Evolutionary conservation across 35 echinoderm and acorn worm species (phyloP).

Genomic region (Acanthaster planci): DNA sequence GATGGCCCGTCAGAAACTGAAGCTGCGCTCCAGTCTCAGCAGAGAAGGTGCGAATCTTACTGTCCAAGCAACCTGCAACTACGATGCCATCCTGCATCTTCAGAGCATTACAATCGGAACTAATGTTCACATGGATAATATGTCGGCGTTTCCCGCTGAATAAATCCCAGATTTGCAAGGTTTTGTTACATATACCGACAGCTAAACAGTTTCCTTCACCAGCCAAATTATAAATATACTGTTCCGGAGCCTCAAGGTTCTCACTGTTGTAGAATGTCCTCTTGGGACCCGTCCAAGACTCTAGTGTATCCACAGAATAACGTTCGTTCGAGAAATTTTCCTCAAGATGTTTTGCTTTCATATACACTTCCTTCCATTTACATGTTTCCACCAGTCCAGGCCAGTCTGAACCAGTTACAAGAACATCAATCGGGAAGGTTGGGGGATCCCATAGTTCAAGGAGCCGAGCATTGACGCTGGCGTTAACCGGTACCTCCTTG

Average conservation of each 20-base stretch:
- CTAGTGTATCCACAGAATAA: no score
- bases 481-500: not conserved
- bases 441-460: not conserved
- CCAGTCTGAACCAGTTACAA: not conserved
- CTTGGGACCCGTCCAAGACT: no score
- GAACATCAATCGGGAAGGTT: not conserved
- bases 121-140: not conserved
- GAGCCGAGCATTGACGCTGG: not conserved
- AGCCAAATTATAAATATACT: not conserved
- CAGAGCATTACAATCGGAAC: not conserved
- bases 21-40: not conserved
- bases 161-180: not conserved
- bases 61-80: not conserved
- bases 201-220: not conserved
- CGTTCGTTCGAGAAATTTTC: not conserved
- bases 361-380: constrained; percentile 17
- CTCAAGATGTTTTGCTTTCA: not conserved
- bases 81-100: not conserved
- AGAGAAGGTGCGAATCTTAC: not conserved
- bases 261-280: no score
- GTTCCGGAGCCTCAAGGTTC: not conserved
- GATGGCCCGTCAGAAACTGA: not conserved
- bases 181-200: not conserved
- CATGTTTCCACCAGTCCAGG: constrained; percentile 1
- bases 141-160: not conserved